Percentiles rank a stretch among this genome's conserved stretches.
Conservation (phyloP, 2,797 vertebrate genomes). For the Eurystomus glaucurus region DNA sequence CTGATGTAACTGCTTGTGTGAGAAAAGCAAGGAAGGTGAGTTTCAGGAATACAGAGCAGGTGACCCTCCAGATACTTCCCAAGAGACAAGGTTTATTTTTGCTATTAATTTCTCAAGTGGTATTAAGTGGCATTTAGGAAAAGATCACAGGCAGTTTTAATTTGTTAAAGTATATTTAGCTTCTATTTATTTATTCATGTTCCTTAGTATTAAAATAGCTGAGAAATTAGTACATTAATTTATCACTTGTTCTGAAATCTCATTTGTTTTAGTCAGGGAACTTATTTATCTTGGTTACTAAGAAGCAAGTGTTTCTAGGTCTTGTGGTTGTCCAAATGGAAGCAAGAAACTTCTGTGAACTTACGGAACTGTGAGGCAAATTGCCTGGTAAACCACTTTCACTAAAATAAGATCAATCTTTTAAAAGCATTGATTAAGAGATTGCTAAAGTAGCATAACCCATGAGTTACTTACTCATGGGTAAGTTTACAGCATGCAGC, state of each 20-base stretch:
- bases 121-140: not conserved
- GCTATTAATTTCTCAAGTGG: not conserved
- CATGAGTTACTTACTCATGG: not conserved
- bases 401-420: not conserved
- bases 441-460: not conserved
- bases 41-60: not conserved
- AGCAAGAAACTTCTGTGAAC: not conserved
- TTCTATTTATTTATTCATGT: not conserved
- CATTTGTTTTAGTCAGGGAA: not conserved
- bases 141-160: not conserved
- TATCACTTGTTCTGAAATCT: not conserved
- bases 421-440: not conserved
- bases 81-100: not conserved
- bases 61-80: not conserved
- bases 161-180: not conserved
- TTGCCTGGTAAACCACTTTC: not conserved
- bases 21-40: not conserved
- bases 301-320: not conserved
- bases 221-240: not conserved
- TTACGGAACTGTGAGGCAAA: not conserved
- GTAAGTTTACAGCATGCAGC: not conserved
- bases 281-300: conserved; percentile 15
- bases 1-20: not conserved
- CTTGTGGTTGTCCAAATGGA: not conserved
- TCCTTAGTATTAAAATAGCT: not conserved